These are phyloP conservation scores for Sesia apiformis DNA, from an alignment of 2,888 invertebrate species.

Conservation along the genomic window DNA sequence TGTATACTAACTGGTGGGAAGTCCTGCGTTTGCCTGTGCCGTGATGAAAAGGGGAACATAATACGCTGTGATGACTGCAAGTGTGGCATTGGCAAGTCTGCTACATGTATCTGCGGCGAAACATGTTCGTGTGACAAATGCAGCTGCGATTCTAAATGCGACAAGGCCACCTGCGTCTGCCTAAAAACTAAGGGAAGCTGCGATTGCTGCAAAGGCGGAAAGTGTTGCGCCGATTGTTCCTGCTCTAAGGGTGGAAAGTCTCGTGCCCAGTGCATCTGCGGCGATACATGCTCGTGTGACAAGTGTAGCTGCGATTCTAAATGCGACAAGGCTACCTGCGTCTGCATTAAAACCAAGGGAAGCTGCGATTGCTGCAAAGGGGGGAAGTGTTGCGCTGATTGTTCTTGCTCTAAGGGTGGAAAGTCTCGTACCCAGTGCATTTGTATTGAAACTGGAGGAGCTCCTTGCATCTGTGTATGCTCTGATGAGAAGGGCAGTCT, in stretches of 20 bases:
- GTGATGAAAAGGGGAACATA: slow-evolving; percentile 4
- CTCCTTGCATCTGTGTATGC: slow-evolving; percentile 20
- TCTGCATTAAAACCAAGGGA: slow-evolving; percentile 9
- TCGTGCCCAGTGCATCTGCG: background rate
- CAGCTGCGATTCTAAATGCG: slow-evolving; percentile 15
- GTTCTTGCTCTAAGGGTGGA: background rate
- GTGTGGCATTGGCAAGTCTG: background rate
- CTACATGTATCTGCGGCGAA: slow-evolving; percentile 23
- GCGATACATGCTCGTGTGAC: background rate
- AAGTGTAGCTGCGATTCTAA: background rate
- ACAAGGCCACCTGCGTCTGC: slow-evolving; percentile 11
- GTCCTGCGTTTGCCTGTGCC: slow-evolving; percentile 19
- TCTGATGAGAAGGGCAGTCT: slow-evolving; percentile 4
- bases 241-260: background rate
- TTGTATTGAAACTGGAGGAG: slow-evolving; percentile 20
- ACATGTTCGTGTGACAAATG: slow-evolving; percentile 19
- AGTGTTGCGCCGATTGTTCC: background rate
- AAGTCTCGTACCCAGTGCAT: background rate
- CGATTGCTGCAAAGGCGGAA: slow-evolving; percentile 8
- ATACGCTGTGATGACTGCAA: slow-evolving; percentile 3
- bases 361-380: slow-evolving; percentile 11
- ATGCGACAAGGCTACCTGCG: slow-evolving; percentile 8
- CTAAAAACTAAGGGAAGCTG: slow-evolving; percentile 7
- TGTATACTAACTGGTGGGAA: slow-evolving; percentile 26
- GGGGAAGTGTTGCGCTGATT: background rate